phyloP scores from a whole-genome alignment of 2,888 invertebrate species.

The Rhorus exstirpatorius region DNA sequence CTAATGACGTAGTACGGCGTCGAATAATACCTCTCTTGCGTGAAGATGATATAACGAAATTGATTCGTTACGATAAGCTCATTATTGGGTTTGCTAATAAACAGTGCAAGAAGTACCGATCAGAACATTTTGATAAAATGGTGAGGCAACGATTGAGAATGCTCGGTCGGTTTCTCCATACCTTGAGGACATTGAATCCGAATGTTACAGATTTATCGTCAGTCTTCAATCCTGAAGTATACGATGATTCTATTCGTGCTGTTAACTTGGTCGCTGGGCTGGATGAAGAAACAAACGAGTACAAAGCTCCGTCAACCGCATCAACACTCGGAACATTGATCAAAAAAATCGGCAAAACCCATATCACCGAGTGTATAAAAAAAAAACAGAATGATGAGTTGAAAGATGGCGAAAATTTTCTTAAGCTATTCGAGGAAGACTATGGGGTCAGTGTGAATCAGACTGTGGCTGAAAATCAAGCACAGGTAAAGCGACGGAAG shows the following conservation, averaged over 20 bases:
- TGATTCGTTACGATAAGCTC: slow-evolving; percentile 58
- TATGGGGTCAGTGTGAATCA: slow-evolving; percentile 41
- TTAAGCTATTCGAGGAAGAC: slow-evolving; percentile 22
- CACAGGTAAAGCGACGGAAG: slow-evolving; percentile 40
- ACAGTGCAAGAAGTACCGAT: slow-evolving; percentile 50
- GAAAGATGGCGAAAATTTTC: slow-evolving; percentile 46
- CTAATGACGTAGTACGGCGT: slow-evolving; percentile 24
- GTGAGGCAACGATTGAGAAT: slow-evolving; percentile 48
- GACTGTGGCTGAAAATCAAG: slow-evolving; percentile 54
- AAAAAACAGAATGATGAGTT: slow-evolving; percentile 6
- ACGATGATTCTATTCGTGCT: slow-evolving; percentile 38
- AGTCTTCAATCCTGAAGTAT: slow-evolving; percentile 41
- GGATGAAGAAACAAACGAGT: slow-evolving; percentile 32
- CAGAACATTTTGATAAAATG: slow-evolving; percentile 52
- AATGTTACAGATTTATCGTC: slow-evolving; percentile 47
- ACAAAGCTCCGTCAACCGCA: slow-evolving; percentile 56
- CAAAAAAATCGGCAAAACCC: slow-evolving; percentile 54
- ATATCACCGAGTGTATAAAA: slow-evolving; percentile 50
- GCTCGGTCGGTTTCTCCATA: slow-evolving; percentile 56
- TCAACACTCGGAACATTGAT: slow-evolving; percentile 49
- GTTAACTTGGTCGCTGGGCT: slow-evolving; percentile 47
- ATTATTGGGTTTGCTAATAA: slow-evolving; percentile 64
- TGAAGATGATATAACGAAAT: slow-evolving; percentile 50
- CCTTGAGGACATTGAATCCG: slow-evolving; percentile 38
- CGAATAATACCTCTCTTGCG: slow-evolving; percentile 51